phyloP scores from a whole-genome alignment of 2,797 vertebrate species.

The Spondyliosoma cantharus region DNA sequence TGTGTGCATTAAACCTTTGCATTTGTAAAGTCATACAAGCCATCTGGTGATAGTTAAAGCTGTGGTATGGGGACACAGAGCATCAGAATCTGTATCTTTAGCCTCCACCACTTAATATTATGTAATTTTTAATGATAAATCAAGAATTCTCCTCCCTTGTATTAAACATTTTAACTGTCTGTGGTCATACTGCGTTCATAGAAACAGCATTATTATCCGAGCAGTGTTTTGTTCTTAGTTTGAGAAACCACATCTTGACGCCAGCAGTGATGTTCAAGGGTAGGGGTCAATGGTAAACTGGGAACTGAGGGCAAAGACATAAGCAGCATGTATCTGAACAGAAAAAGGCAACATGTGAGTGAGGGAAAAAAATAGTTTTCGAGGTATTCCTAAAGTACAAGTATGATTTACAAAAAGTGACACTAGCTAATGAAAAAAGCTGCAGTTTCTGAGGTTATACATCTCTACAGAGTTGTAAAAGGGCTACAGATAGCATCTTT shows the following conservation, averaged over 20 bases:
- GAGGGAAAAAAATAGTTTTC: too few relatives aligned
- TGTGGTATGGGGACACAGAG: constrained; percentile 7
- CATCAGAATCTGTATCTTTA: constrained; percentile 17
- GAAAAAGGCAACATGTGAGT: not conserved
- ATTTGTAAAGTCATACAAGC: constrained; percentile 37
- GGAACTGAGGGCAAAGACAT: constrained; percentile 28
- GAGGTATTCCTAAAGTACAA: too few relatives aligned
- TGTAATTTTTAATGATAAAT: constrained; percentile 18
- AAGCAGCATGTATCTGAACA: constrained; percentile 16
- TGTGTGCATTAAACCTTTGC: constrained; percentile 50
- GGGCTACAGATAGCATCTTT: not conserved
- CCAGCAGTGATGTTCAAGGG: constrained; percentile 31
- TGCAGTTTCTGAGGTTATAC: not conserved
- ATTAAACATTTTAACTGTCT: constrained; percentile 10
- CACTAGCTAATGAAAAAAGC: not conserved
- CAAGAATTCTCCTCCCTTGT: not conserved
- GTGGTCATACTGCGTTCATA: not conserved
- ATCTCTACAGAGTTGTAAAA: not conserved
- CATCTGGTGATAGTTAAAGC: constrained; percentile 43
- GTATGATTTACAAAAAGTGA: too few relatives aligned
- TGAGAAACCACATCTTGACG: constrained; percentile 18
- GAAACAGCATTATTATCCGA: constrained; percentile 10
- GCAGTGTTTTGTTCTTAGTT: constrained; percentile 27
- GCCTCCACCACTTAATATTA: not conserved
- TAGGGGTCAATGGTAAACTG: constrained; percentile 29